phyloP scores from a whole-genome alignment of 2,113 vertebrate species.

The Nettapus auritus region DNA sequence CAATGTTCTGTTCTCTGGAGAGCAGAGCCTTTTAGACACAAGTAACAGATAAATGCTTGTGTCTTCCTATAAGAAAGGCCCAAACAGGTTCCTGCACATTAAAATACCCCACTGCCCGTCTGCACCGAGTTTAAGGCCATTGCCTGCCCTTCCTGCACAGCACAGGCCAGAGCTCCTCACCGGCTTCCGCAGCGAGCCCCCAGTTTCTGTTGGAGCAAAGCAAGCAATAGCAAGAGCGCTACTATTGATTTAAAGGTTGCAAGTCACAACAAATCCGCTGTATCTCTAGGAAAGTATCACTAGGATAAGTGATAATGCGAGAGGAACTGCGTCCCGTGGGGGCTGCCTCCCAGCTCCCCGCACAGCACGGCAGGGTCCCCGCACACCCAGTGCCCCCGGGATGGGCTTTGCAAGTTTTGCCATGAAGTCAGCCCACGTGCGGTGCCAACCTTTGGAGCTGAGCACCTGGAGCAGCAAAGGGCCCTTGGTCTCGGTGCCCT shows the following conservation, averaged over 20 bases:
- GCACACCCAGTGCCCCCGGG: too few species aligned
- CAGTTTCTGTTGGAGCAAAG: not conserved
- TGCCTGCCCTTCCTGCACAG: not conserved
- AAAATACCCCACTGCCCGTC: not conserved
- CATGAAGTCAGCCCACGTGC: too few species aligned
- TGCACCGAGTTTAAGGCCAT: not conserved
- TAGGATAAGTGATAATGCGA: too few species aligned
- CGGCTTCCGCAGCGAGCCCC: not conserved
- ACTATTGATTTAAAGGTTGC: not conserved
- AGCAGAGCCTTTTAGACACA: not conserved
- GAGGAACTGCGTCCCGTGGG: too few species aligned
- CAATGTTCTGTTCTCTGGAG: accelerated
- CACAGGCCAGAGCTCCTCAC: not conserved
- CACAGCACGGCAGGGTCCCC: too few species aligned
- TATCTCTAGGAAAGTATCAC: conserved; percentile 13
- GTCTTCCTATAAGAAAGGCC: not conserved
- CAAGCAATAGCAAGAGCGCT: not conserved
- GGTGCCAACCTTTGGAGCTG: too few species aligned
- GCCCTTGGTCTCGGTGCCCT: too few species aligned
- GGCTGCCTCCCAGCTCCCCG: too few species aligned
- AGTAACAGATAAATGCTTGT: not conserved
- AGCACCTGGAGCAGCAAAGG: too few species aligned
- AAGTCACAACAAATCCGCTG: not conserved
- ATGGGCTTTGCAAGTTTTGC: too few species aligned
- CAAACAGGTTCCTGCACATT: not conserved